Conservation (phyloP, 2,113 vertebrate species). For the Numida meleagris region DNA sequence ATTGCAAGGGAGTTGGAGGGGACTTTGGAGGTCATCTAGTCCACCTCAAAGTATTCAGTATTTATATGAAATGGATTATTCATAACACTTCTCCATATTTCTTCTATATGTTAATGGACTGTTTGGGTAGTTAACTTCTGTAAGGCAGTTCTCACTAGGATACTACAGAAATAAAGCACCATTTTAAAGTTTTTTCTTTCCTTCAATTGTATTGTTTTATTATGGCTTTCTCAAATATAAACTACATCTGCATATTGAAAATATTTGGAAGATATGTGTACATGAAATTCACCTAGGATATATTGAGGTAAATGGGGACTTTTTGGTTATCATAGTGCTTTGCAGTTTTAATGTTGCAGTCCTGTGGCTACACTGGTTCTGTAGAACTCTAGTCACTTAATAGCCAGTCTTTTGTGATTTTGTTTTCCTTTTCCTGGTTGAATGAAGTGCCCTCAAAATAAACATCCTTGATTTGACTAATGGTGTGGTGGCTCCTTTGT, state of each 20-base stretch:
- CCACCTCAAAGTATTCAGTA: too few species aligned
- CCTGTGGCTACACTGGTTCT: background rate
- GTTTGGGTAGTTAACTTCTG: background rate
- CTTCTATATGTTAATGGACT: background rate
- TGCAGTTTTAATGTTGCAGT: background rate
- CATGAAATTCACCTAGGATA: background rate
- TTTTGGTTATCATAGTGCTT: background rate
- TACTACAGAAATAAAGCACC: background rate
- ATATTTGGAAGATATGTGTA: background rate
- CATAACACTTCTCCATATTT: background rate
- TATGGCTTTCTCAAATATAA: background rate
- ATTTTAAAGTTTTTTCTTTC: background rate
- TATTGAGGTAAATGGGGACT: background rate
- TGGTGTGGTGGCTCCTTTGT: background rate
- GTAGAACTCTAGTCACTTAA: background rate
- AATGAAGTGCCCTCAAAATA: background rate
- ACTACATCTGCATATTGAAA: background rate
- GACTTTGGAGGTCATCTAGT: too few species aligned
- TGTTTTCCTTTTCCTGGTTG: background rate
- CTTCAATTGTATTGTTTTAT: background rate
- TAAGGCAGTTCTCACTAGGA: background rate
- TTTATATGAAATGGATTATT: background rate
- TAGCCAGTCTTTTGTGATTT: too few species aligned
- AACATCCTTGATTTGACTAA: background rate
- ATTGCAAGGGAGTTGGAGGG: too few species aligned